Evolutionary conservation across 2,888 invertebrate species (phyloP).

Genomic region (Drosophila anomalata): DNA sequence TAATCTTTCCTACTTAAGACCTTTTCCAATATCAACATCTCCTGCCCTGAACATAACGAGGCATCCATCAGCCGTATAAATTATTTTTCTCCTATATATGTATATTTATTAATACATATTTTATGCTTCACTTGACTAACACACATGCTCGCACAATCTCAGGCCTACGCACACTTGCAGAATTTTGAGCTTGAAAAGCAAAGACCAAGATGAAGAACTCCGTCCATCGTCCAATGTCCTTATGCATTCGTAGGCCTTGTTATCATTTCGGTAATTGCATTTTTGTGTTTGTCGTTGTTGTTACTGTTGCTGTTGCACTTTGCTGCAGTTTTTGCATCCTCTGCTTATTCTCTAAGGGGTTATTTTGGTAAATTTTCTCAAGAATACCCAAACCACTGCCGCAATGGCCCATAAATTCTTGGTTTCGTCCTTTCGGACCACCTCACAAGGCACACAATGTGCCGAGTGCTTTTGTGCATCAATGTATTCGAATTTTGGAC

Average conservation of each 20-base stretch:
- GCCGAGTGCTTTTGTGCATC: slow-evolving; percentile 36
- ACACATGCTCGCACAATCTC: slow-evolving; percentile 5
- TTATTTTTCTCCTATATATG: slow-evolving; percentile 15
- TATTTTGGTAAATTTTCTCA: slow-evolving; percentile 71
- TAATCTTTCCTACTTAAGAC: neutral
- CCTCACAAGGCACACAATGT: slow-evolving; percentile 27
- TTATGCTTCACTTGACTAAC: slow-evolving; percentile 59
- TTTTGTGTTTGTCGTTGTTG: slow-evolving; percentile 74
- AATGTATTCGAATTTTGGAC: slow-evolving; percentile 34
- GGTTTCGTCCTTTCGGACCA: slow-evolving; percentile 29
- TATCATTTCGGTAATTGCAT: slow-evolving; percentile 78
- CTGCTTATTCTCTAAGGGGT: slow-evolving; percentile 60
- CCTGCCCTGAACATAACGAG: neutral
- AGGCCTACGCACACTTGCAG: slow-evolving; percentile 15
- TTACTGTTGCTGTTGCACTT: slow-evolving; percentile 49
- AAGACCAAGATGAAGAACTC: slow-evolving; percentile 49
- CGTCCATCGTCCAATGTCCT: slow-evolving; percentile 49
- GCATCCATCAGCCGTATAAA: slow-evolving; percentile 16
- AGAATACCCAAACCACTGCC: slow-evolving; percentile 69
- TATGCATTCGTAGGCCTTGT: slow-evolving; percentile 71
- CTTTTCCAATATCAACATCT: neutral
- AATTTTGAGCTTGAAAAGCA: slow-evolving; percentile 47
- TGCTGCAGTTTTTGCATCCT: slow-evolving; percentile 55
- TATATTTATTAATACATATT: slow-evolving; percentile 68
- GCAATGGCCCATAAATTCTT: slow-evolving; percentile 56